Conservation (phyloP, 1,140 invertebrate species). For the Propsilocerus akamusi region DNA sequence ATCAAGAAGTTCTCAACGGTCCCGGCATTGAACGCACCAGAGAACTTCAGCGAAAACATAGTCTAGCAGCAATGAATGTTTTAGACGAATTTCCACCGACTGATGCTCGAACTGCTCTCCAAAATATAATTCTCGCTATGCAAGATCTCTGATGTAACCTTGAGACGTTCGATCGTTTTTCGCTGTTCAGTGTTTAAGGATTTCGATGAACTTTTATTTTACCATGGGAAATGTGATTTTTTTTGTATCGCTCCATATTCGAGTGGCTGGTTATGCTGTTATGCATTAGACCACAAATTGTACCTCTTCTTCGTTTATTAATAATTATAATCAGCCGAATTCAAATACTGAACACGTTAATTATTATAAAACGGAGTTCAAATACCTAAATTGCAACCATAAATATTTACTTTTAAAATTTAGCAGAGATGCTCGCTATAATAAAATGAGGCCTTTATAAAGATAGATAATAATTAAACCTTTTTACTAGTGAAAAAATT, state of each 20-base stretch:
- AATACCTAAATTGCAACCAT: neutral
- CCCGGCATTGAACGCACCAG: constrained; percentile 40
- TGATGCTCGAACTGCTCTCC: constrained; percentile 37
- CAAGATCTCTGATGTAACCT: constrained; percentile 28
- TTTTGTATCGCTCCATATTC: no score
- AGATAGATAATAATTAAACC: no score
- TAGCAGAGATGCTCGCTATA: neutral
- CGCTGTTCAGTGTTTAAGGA: no score
- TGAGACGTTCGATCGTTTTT: no score
- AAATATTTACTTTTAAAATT: neutral
- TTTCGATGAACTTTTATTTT: no score
- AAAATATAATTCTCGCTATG: constrained; percentile 42
- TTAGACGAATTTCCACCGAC: constrained; percentile 38
- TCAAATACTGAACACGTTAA: no score
- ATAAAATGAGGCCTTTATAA: neutral
- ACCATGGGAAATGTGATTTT: no score
- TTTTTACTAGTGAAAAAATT: no score
- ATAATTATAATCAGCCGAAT: no score
- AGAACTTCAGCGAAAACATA: constrained; percentile 48
- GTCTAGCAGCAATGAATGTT: constrained; percentile 41
- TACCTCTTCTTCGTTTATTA: no score
- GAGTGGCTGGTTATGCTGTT: no score
- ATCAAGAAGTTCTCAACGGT: constrained; percentile 28
- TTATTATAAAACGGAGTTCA: neutral
- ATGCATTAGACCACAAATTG: no score